A percentile compares a stretch with the other conserved stretches of the same genome.
phyloP scores from a whole-genome alignment of 2,888 invertebrate species.

The Cheilosia urbana region DNA sequence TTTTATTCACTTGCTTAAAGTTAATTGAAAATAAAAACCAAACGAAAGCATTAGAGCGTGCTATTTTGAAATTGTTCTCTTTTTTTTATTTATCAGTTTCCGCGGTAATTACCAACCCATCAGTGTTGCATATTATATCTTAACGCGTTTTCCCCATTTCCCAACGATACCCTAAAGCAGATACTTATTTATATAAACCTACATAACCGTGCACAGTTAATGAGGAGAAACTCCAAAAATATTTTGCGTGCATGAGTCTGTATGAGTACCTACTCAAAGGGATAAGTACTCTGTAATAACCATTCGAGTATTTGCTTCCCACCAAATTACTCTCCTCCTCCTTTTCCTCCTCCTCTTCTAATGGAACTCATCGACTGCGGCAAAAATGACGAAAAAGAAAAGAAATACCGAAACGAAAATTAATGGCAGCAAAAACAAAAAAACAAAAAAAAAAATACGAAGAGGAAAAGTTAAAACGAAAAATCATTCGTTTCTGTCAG shows the following conservation, averaged over 20 bases:
- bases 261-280: slow-evolving; percentile 8
- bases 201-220: background rate
- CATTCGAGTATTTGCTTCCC: slow-evolving; percentile 12
- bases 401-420: background rate
- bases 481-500: slow-evolving; percentile 33
- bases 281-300: background rate
- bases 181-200: background rate
- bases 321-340: slow-evolving; percentile 31
- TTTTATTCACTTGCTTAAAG: no score
- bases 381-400: background rate
- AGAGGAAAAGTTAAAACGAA: background rate
- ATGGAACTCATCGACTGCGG: slow-evolving; percentile 16
- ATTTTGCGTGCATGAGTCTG: background rate
- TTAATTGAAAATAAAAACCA: background rate
- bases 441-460: background rate
- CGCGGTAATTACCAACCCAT: background rate
- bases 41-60: background rate
- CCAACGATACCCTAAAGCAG: background rate
- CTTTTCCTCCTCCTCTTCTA: slow-evolving; percentile 16
- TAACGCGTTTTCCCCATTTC: background rate
- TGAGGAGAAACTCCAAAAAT: background rate
- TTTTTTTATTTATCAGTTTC: background rate
- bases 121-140: background rate
- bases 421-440: background rate
- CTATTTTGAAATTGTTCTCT: background rate